Conservation (phyloP, 2,797 vertebrate genomes). For the Alcedo quadribrachys region DNA sequence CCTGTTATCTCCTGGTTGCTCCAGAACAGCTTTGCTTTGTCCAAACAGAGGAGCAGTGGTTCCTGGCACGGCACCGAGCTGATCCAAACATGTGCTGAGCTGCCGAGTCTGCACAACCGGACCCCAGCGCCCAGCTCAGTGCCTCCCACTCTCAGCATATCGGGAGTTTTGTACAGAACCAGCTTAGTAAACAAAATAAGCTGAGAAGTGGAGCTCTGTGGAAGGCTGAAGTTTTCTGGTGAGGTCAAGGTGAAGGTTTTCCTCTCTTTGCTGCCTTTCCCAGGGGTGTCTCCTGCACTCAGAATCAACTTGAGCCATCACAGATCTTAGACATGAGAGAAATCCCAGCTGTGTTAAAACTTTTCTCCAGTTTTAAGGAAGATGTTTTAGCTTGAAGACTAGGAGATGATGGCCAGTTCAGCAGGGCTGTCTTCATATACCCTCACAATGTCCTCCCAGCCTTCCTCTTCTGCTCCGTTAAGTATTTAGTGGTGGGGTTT, state of each 20-base stretch:
- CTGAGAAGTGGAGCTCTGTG: neutral
- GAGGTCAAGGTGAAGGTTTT: neutral
- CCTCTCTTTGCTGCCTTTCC: neutral
- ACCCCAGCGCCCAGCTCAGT: accelerated
- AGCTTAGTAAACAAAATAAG: neutral
- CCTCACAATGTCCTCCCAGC: neutral
- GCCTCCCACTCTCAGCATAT: neutral
- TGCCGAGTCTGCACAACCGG: neutral
- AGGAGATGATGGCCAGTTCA: neutral
- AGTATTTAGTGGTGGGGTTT: neutral
- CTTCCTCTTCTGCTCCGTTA: neutral
- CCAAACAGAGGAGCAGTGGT: neutral
- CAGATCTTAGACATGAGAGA: neutral
- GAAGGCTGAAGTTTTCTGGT: neutral
- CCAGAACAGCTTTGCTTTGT: neutral
- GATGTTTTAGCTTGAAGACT: neutral
- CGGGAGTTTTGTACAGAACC: neutral
- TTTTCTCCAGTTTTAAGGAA: neutral
- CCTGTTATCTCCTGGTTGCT: neutral
- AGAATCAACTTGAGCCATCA: accelerated
- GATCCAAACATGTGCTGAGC: neutral
- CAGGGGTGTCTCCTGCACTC: neutral
- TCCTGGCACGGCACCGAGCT: neutral
- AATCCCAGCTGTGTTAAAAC: neutral
- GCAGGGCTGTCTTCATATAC: neutral